Base-by-base conservation (phyloP, 2,797 vertebrate genomes). In the Enteromius thamalakanensis region DNA sequence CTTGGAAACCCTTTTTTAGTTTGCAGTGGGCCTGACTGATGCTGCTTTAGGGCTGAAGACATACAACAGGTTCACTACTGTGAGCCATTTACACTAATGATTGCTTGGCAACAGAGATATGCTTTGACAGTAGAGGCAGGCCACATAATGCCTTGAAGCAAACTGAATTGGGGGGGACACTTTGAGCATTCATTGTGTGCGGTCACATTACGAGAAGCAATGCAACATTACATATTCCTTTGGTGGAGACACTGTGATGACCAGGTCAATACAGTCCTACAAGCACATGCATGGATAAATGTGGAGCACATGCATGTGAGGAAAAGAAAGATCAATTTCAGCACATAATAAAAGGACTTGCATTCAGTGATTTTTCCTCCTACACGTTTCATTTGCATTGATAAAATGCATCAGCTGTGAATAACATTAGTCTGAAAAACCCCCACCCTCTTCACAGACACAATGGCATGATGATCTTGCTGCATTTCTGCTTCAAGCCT, bases 261-360 rank as follows among this genome's bases (percentile, higher is more conserved):
- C 96, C 40, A 99, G 94, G 89, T 99, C 97, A 14, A 99, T 97
- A 97, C 98, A 99, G 84, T 99, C 98, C 98, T 99, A 89, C 21
- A 40, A 1, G 3, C 51, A 80, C 21, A 80, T 12, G 26, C 47
- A 58, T 5, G 45, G 29, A 62, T 10, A 82, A 75, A 53, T 7
- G 21, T 8, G 37, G 40, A 58, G 21, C 12, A 77, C 21, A 76
- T 26, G 4, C 74, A 6, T 15, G 34, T 51, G 32, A 60, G 60
- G 12, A 60, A 76, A 60, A 58, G 1, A 4, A 21, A 23, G 12
- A 74, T 82, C 0, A 67, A 75, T 76, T 26, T 34, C 23, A 40
- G 32, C 72, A 55, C 72, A 76, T 7, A 40, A 74, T 15, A 55
- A 11, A 55, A 37, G 7, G 0, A 55, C 17, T 1, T 47, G 68